A percentile compares a stretch with the other conserved stretches of the same genome.
Evolutionary conservation across 2,888 invertebrate species (phyloP).

Genomic region (Hoplodrina blanda): DNA sequence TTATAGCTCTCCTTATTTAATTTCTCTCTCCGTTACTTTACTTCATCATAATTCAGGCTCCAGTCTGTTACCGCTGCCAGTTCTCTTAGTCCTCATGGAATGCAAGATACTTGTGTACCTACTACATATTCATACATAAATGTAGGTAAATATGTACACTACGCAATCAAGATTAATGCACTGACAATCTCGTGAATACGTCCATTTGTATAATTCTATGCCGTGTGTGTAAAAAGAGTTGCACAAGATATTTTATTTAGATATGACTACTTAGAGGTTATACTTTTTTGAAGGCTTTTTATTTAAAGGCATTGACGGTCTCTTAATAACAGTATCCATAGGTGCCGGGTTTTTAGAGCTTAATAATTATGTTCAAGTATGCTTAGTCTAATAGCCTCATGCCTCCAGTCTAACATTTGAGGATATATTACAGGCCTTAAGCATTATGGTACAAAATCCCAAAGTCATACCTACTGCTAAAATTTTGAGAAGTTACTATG

Average conservation of each 20-base stretch:
- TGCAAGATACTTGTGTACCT: constrained; percentile 3
- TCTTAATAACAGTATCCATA: too few relatives aligned
- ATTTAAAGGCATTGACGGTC: too few relatives aligned
- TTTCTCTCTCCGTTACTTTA: neutral
- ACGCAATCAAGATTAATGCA: constrained; percentile 28
- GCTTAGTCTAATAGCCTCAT: too few relatives aligned
- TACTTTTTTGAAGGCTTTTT: too few relatives aligned
- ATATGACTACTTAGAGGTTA: neutral
- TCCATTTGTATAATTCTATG: constrained; percentile 24
- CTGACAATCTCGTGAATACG: constrained; percentile 26
- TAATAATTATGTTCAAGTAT: too few relatives aligned
- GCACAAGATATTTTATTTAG: neutral
- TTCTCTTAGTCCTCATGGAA: constrained; percentile 3
- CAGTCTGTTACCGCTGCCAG: neutral
- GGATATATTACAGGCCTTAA: too few relatives aligned
- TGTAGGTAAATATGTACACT: constrained; percentile 2
- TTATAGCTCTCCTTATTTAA: neutral
- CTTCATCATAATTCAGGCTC: neutral
- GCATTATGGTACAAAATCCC: too few relatives aligned
- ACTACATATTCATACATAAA: neutral
- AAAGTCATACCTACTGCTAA: too few relatives aligned
- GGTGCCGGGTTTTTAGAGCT: too few relatives aligned
- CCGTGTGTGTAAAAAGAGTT: neutral
- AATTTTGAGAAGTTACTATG: too few relatives aligned
- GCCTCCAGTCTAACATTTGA: too few relatives aligned